Evolutionary conservation across 2,888 invertebrate species (phyloP).

Genomic region (Arge pagana): DNA sequence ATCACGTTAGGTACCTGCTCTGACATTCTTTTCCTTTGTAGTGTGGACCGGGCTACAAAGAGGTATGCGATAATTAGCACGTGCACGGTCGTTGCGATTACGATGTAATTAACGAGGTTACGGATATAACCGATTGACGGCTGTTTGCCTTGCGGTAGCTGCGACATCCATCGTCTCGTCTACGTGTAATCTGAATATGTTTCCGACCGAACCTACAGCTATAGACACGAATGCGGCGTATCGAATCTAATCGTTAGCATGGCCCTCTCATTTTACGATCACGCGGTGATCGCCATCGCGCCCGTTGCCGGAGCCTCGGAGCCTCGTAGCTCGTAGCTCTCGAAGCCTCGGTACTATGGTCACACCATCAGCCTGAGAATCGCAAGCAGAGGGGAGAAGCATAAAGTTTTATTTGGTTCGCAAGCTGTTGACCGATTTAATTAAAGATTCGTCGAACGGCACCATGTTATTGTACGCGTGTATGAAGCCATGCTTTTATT

Average conservation of each 20-base stretch:
- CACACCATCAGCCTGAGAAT: too few species aligned
- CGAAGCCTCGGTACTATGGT: too few species aligned
- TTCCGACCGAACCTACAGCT: neutral
- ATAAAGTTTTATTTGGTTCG: slow-evolving; percentile 23
- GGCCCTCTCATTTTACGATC: slow-evolving; percentile 15
- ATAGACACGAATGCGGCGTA: slow-evolving; percentile 8
- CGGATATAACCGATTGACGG: slow-evolving; percentile 1
- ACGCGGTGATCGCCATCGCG: slow-evolving; percentile 8
- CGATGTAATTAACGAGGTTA: neutral
- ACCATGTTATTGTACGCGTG: slow-evolving; percentile 25
- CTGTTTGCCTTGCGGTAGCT: neutral
- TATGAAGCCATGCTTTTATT: slow-evolving; percentile 9
- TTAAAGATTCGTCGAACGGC: slow-evolving; percentile 28
- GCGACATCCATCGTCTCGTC: neutral
- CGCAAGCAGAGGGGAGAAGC: slow-evolving; percentile 6
- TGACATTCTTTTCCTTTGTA: too few species aligned
- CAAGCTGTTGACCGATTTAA: slow-evolving; percentile 28
- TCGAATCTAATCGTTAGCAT: slow-evolving; percentile 15
- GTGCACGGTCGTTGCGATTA: neutral
- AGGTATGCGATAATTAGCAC: neutral
- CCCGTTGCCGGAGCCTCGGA: too few species aligned
- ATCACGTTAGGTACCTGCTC: too few species aligned
- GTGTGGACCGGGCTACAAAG: too few species aligned
- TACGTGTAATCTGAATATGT: neutral
- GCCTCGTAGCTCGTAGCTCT: too few species aligned